A percentile compares a stretch with the other conserved stretches of the same genome.
Conservation (phyloP, 2,113 vertebrate species). For the Mustela lutreola region DNA sequence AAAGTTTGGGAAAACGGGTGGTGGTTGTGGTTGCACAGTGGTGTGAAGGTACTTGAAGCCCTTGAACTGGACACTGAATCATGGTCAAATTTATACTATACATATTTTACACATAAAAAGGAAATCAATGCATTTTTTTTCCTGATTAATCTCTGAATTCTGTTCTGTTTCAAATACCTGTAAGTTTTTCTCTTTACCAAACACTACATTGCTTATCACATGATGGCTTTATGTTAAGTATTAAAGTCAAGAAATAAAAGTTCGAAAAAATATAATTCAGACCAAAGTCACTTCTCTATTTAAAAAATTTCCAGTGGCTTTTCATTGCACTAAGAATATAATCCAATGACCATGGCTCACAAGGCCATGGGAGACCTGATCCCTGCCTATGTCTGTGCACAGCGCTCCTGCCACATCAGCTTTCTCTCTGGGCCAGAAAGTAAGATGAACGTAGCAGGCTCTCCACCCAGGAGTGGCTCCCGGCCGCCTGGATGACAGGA, state of each 20-base stretch:
- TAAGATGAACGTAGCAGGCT: background rate
- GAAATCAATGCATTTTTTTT: background rate
- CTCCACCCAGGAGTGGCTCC: background rate
- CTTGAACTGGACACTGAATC: background rate
- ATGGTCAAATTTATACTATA: background rate
- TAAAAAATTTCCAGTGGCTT: slow-evolving; percentile 17
- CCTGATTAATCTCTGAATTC: slow-evolving; percentile 25
- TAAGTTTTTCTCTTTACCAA: slow-evolving; percentile 35
- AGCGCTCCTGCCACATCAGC: background rate
- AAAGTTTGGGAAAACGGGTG: background rate
- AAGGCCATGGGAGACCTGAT: background rate
- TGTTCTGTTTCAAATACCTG: background rate
- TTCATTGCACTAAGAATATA: background rate
- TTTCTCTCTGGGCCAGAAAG: background rate
- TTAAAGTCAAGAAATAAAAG: slow-evolving; percentile 42
- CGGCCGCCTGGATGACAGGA: background rate
- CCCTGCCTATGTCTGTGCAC: background rate
- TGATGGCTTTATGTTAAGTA: background rate
- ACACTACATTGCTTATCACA: background rate
- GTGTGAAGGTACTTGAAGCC: background rate
- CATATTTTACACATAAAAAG: background rate
- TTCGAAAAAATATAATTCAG: slow-evolving; percentile 2
- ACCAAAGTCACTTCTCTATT: background rate
- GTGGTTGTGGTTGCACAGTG: too few species aligned
- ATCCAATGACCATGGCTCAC: background rate